Conservation (phyloP, 2,888 invertebrate genomes). For the Scaptomyza tumidula region DNA sequence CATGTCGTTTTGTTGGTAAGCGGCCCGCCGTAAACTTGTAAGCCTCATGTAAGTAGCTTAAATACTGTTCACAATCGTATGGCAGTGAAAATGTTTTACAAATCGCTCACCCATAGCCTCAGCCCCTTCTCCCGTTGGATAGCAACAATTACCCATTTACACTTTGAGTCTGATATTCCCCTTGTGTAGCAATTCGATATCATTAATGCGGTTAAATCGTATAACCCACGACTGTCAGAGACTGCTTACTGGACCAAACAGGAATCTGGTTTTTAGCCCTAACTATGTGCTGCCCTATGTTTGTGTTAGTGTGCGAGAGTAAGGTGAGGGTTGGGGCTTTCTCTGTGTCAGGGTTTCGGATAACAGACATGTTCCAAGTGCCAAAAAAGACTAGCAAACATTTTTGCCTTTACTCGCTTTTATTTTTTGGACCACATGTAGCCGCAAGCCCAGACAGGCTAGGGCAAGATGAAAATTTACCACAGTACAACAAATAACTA, state of each 20-base stretch:
- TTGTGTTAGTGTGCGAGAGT: constrained; percentile 10
- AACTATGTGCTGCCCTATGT: neutral
- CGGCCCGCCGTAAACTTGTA: constrained; percentile 5
- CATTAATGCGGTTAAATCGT: constrained; percentile 73
- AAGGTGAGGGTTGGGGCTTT: neutral
- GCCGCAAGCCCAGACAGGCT: constrained; percentile 25
- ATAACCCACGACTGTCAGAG: constrained; percentile 47
- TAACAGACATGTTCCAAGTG: constrained; percentile 54
- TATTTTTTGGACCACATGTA: constrained; percentile 23
- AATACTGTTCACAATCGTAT: constrained; percentile 41
- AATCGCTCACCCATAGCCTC: constrained; percentile 43
- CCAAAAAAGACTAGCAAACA: constrained; percentile 59
- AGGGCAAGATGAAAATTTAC: constrained; percentile 29
- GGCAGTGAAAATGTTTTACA: constrained; percentile 56
- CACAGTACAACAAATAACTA: constrained; percentile 31
- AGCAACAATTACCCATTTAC: constrained; percentile 65
- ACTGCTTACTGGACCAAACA: constrained; percentile 29
- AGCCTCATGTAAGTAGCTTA: constrained; percentile 36
- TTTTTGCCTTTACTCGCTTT: constrained; percentile 41
- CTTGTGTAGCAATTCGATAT: constrained; percentile 37
- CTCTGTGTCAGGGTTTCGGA: constrained; percentile 22
- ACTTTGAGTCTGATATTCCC: constrained; percentile 26
- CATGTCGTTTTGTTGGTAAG: constrained; percentile 2
- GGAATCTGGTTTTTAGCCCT: constrained; percentile 8
- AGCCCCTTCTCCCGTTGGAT: neutral